Evolutionary conservation across 1,140 invertebrate species (phyloP).

Genomic region (Orius insidiosus): DNA sequence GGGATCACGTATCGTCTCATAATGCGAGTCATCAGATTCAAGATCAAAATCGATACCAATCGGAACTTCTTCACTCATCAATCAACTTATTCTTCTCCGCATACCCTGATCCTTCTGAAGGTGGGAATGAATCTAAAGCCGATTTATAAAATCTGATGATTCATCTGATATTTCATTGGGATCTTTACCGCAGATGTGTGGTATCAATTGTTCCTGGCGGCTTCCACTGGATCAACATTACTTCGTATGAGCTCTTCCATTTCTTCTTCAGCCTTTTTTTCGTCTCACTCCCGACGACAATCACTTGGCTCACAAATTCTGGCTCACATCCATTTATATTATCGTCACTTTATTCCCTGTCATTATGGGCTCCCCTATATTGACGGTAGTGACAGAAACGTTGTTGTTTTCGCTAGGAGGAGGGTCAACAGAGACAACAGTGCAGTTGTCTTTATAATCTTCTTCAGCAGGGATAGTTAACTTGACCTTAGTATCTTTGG

Average conservation of each 20-base stretch:
- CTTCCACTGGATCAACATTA: constrained; percentile 45
- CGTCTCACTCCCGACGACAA: constrained; percentile 14
- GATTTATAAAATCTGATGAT: constrained; percentile 3
- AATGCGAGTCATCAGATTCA: constrained; percentile 39
- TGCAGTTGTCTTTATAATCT: constrained; percentile 5
- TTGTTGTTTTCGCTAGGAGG: constrained; percentile 1
- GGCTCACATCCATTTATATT: constrained; percentile 19
- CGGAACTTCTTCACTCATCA: constrained; percentile 16
- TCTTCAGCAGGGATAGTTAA: constrained; percentile 7
- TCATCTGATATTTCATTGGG: constrained; percentile 1
- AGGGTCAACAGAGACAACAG: constrained; percentile 1
- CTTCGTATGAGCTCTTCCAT: constrained; percentile 16
- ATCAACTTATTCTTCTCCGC: constrained; percentile 15
- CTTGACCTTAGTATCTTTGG: constrained; percentile 2
- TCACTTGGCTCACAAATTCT: constrained; percentile 14
- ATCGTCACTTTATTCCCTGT: constrained; percentile 23
- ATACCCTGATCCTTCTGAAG: constrained; percentile 8
- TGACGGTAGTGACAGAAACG: constrained; percentile 4
- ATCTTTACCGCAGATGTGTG: constrained; percentile 42
- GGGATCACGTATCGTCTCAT: constrained; percentile 65
- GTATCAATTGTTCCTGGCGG: constrained; percentile 47
- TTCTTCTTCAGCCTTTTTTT: constrained; percentile 15
- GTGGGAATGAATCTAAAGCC: constrained; percentile 5
- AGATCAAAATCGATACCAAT: constrained; percentile 28
- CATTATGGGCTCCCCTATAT: constrained; percentile 4